A percentile compares a stretch with the other conserved stretches of the same genome.
These are phyloP conservation scores for Cephus nigrinus DNA, from an alignment of 2,888 invertebrate genomes.

Conservation along the genomic window DNA sequence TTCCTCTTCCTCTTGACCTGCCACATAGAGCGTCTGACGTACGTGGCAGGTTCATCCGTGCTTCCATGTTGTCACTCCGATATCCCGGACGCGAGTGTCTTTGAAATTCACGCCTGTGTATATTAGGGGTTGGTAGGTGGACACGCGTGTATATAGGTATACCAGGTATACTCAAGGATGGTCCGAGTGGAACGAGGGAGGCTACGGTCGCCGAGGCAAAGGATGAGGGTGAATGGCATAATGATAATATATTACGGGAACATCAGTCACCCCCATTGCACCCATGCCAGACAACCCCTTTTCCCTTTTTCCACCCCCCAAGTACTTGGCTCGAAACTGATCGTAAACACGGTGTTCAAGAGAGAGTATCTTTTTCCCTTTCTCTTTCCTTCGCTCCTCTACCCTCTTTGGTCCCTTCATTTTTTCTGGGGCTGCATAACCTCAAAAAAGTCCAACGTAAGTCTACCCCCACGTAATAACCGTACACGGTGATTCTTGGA, in stretches of 20 bases:
- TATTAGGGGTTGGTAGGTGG: neutral
- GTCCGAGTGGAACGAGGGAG: neutral
- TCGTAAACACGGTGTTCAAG: conserved; percentile 4
- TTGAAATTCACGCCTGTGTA: neutral
- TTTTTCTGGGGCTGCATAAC: neutral
- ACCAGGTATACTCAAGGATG: neutral
- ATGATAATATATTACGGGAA: conserved; percentile 7
- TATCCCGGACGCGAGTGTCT: neutral
- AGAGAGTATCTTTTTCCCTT: neutral
- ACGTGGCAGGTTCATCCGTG: neutral
- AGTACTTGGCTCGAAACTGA: conserved; percentile 2
- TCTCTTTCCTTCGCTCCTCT: neutral
- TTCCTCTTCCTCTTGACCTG: neutral
- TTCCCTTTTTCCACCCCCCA: neutral
- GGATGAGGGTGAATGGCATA: conserved; percentile 4
- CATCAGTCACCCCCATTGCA: conserved; percentile 6
- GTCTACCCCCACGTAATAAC: too few relatives aligned
- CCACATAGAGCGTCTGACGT: neutral
- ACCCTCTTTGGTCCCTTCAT: neutral
- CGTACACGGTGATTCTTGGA: neutral
- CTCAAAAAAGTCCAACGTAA: neutral
- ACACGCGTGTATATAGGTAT: neutral
- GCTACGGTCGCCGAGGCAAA: too few relatives aligned
- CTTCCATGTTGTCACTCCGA: neutral
- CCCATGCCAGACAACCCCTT: neutral